Conservation (phyloP, 2,888 invertebrate species). For the Drosophila atripex region DNA sequence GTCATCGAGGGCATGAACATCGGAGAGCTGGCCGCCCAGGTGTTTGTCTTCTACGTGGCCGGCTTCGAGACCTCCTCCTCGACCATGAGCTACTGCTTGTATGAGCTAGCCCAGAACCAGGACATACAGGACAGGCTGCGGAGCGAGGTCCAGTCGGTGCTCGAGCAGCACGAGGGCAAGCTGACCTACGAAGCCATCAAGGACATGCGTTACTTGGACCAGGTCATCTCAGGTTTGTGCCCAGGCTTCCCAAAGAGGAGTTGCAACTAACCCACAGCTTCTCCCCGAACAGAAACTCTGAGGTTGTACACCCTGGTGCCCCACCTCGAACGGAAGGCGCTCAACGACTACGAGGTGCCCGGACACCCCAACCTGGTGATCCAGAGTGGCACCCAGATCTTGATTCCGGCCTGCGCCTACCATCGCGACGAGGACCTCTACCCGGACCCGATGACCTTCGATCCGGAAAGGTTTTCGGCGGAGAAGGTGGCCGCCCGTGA, state of each 20-base stretch:
- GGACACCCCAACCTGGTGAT: conserved; percentile 84
- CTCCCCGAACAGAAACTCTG: conserved; percentile 84
- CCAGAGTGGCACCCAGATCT: conserved; percentile 79
- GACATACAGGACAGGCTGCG: conserved; percentile 84
- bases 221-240: conserved; percentile 83
- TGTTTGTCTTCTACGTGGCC: conserved; percentile 85
- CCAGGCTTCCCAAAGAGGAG: background rate
- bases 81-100: conserved; percentile 84
- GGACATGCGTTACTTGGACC: conserved; percentile 84
- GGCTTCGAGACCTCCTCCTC: conserved; percentile 85
- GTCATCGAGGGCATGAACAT: conserved; percentile 67
- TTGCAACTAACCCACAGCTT: background rate
- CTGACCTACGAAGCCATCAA: conserved; percentile 81
- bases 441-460: conserved; percentile 86
- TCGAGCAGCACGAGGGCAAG: conserved; percentile 80
- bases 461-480: conserved; percentile 86
- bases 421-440: conserved; percentile 85
- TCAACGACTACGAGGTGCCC: conserved; percentile 85
- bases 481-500: conserved; percentile 85
- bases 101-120: conserved; percentile 84
- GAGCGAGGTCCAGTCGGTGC: conserved; percentile 82
- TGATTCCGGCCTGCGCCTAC: conserved; percentile 83
- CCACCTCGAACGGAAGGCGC: conserved; percentile 84
- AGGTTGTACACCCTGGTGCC: conserved; percentile 85
- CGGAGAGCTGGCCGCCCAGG: conserved; percentile 85